Percentiles rank a stretch among this genome's conserved stretches.
Conservation (phyloP, 2,797 vertebrate genomes). For the Neomorphus geoffroyi region DNA sequence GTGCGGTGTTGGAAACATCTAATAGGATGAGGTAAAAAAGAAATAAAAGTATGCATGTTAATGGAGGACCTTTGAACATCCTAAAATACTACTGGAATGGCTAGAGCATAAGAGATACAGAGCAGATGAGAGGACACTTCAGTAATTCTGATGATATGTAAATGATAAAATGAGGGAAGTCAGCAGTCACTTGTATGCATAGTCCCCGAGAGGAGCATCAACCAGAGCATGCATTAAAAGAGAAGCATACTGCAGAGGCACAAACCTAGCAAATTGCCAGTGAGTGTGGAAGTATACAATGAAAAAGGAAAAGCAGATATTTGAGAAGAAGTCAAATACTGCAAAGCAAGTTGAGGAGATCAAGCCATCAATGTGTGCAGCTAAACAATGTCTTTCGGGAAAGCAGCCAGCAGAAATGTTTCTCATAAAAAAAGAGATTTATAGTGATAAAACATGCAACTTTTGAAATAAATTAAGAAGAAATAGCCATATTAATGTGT, state of each 20-base stretch:
- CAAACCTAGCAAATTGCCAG: neutral
- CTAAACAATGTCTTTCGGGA: slow-evolving; percentile 9
- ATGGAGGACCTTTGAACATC: neutral
- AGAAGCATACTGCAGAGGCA: neutral
- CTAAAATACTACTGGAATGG: neutral
- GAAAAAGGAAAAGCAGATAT: slow-evolving; percentile 1
- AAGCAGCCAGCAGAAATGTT: neutral
- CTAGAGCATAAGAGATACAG: neutral
- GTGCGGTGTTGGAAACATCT: neutral
- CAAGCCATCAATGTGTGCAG: neutral
- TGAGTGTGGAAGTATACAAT: neutral
- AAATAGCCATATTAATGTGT: neutral
- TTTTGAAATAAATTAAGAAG: neutral
- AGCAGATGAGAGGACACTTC: neutral
- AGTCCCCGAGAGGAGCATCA: neutral
- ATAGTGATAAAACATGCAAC: neutral
- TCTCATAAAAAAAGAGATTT: neutral
- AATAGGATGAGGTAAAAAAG: neutral
- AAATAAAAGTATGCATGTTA: neutral
- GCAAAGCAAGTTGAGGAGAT: neutral
- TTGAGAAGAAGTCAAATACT: neutral
- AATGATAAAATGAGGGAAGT: neutral
- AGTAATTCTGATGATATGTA: neutral
- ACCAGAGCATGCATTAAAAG: neutral
- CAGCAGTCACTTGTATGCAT: neutral